These are phyloP conservation scores for Apamea monoglypha DNA, from an alignment of 2,888 invertebrate species.

Conservation along the genomic window DNA sequence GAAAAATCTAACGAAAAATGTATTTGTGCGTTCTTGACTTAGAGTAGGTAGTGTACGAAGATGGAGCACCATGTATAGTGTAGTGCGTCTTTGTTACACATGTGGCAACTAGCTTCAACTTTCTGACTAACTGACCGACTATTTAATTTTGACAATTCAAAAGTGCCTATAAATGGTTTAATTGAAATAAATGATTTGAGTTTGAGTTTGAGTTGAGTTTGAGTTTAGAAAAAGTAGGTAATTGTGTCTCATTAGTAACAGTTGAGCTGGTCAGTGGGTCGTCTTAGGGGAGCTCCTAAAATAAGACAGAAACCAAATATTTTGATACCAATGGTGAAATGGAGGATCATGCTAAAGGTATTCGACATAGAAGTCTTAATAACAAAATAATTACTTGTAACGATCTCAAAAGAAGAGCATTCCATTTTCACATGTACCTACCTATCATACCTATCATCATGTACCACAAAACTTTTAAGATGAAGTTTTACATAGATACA, in stretches of 20 bases:
- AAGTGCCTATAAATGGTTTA: too few species aligned
- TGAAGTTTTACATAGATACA: too few species aligned
- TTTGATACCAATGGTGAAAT: not conserved
- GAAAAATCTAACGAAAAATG: constrained; percentile 73
- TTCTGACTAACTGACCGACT: too few species aligned
- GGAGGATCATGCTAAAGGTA: not conserved
- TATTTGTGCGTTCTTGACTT: constrained; percentile 61
- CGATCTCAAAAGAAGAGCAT: fast-evolving
- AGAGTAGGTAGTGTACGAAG: constrained; percentile 51
- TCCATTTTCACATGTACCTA: not conserved
- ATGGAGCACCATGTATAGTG: constrained; percentile 49
- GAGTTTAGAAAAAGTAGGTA: too few species aligned
- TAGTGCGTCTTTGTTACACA: constrained; percentile 1
- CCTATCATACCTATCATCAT: too few species aligned
- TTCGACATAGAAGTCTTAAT: not conserved
- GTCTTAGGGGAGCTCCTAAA: not conserved
- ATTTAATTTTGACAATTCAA: too few species aligned
- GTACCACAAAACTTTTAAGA: not conserved
- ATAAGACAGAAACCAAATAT: too few species aligned
- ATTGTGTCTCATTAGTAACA: too few species aligned
- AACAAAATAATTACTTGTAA: not conserved
- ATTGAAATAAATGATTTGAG: too few species aligned
- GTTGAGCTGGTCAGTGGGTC: too few species aligned
- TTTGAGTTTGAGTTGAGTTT: too few species aligned
- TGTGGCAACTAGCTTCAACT: too few species aligned